A percentile compares a stretch with the other conserved stretches of the same genome.
Conservation (phyloP, 2,113 vertebrate species). For the Dipodomys merriami region DNA sequence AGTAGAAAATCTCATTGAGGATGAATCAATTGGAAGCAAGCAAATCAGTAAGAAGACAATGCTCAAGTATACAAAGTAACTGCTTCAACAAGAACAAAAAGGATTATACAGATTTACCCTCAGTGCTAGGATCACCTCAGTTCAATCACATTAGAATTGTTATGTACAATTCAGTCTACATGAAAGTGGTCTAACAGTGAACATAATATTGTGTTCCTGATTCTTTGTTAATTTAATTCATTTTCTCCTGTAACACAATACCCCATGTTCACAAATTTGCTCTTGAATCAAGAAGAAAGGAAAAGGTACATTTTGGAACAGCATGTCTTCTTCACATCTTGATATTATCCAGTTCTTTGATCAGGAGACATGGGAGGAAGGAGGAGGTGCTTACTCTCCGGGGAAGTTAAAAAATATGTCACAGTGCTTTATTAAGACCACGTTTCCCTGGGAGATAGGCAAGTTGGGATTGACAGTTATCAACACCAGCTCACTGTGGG, state of each 20-base stretch:
- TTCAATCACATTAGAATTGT: constrained; percentile 66
- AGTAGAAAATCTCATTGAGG: constrained; percentile 51
- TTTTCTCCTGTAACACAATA: constrained; percentile 69
- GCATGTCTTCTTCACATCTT: constrained; percentile 63
- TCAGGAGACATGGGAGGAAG: neutral
- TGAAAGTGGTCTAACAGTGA: constrained; percentile 69
- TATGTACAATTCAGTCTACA: constrained; percentile 69
- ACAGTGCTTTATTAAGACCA: constrained; percentile 62
- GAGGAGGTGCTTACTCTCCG: neutral
- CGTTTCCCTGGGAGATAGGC: constrained; percentile 41
- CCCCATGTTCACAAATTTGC: constrained; percentile 77
- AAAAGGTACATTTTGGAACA: constrained; percentile 63
- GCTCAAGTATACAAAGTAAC: constrained; percentile 70
- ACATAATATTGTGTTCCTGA: constrained; percentile 75
- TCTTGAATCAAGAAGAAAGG: constrained; percentile 69
- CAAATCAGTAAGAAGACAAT: constrained; percentile 64
- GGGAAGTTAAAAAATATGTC: constrained; percentile 63
- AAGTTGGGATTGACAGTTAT: constrained; percentile 59
- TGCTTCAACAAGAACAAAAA: constrained; percentile 77
- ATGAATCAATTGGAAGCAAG: constrained; percentile 59
- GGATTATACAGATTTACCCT: constrained; percentile 76
- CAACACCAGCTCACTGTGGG: constrained; percentile 40
- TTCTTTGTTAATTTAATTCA: constrained; percentile 80
- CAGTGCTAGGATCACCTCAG: constrained; percentile 61
- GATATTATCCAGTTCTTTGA: constrained; percentile 63